Evolutionary conservation across 2,113 vertebrate genomes (phyloP).

Genomic region (Colius striatus): DNA sequence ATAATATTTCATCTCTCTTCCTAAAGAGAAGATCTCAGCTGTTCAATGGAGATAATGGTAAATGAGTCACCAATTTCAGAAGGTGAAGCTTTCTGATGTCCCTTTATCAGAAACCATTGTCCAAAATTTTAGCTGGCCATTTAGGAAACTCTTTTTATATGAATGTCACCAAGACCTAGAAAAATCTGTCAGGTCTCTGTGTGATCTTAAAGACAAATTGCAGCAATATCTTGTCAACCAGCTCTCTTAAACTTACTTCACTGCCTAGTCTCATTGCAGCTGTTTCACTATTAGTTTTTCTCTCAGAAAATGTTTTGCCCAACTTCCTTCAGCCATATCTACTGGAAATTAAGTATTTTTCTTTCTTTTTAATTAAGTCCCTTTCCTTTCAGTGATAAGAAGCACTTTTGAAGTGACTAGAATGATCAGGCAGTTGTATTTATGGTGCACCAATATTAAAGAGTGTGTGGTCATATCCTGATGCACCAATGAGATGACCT

Average conservation of each 20-base stretch:
- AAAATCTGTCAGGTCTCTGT: slow-evolving; percentile 61
- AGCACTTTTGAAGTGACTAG: background rate
- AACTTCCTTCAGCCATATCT: slow-evolving; percentile 3
- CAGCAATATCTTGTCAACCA: slow-evolving; percentile 51
- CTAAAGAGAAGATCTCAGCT: slow-evolving; percentile 13
- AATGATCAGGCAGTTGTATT: background rate
- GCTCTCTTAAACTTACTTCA: slow-evolving; percentile 34
- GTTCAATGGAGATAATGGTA: slow-evolving; percentile 30
- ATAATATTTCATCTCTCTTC: slow-evolving; percentile 52
- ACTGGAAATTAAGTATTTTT: background rate
- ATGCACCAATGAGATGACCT: background rate
- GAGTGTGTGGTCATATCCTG: background rate
- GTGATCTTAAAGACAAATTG: slow-evolving; percentile 67
- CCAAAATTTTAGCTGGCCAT: slow-evolving; percentile 67
- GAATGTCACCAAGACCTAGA: slow-evolving; percentile 58
- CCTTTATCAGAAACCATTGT: slow-evolving; percentile 59
- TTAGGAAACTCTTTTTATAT: slow-evolving; percentile 61
- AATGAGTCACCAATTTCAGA: slow-evolving; percentile 54
- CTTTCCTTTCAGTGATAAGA: background rate
- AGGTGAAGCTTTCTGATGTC: slow-evolving; percentile 46
- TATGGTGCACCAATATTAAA: background rate
- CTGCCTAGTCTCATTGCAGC: slow-evolving; percentile 28
- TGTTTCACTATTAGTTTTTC: background rate
- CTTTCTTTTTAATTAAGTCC: slow-evolving; percentile 6
- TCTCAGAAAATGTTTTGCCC: background rate